Conservation (phyloP, 2,888 invertebrate genomes). For the Caenorhabditis imperialis region DNA sequence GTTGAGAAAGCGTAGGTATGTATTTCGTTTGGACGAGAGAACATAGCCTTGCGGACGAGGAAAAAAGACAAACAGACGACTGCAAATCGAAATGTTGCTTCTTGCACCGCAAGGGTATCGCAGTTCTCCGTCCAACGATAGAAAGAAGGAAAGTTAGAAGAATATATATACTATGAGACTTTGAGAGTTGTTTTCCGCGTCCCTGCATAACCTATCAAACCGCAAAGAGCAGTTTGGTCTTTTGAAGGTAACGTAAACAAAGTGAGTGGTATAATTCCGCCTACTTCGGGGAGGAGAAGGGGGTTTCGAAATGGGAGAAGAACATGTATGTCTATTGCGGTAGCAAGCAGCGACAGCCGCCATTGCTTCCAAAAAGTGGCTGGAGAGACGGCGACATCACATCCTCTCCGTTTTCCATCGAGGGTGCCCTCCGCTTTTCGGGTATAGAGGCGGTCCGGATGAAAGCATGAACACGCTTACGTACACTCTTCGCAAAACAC, state of each 20-base stretch:
- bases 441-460: slow-evolving; percentile 24
- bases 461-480: slow-evolving; percentile 41
- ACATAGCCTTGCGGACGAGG: background rate
- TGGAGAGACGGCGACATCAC: slow-evolving; percentile 4
- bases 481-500: slow-evolving; percentile 42
- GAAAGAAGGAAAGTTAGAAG: too few relatives aligned
- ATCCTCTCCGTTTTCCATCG: slow-evolving; percentile 29
- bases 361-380: slow-evolving; percentile 11
- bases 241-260: slow-evolving; percentile 1
- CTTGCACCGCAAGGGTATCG: too few relatives aligned
- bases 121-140: too few relatives aligned
- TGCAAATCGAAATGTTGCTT: slow-evolving; percentile 14
- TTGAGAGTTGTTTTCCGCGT: too few relatives aligned
- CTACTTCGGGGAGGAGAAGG: background rate
- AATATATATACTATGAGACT: too few relatives aligned
- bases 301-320: background rate
- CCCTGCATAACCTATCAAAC: too few relatives aligned
- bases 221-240: too few relatives aligned
- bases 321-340: slow-evolving; percentile 7
- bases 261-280: slow-evolving; percentile 13
- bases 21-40: slow-evolving; percentile 6
- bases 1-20: slow-evolving; percentile 8
- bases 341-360: too few relatives aligned
- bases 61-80: slow-evolving; percentile 10
- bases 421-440: slow-evolving; percentile 31